phyloP scores from a whole-genome alignment of 2,113 vertebrate species.

The Prochilodus magdalenae region DNA sequence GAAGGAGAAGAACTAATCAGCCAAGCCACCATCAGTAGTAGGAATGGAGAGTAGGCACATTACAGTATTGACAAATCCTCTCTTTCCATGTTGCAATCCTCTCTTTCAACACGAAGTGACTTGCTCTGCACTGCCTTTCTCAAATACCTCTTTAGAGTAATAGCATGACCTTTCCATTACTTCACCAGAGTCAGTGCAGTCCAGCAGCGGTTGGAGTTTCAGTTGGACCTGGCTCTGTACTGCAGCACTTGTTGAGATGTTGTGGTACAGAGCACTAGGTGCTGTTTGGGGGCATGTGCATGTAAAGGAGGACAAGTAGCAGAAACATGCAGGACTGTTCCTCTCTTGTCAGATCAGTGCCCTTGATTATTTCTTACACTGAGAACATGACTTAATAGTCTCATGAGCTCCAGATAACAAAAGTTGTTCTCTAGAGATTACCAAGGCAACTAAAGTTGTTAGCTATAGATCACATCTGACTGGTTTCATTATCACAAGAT shows the following conservation, averaged over 20 bases:
- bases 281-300: too few species aligned
- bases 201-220: neutral
- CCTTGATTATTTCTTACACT: too few species aligned
- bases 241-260: neutral
- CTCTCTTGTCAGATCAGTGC: too few species aligned
- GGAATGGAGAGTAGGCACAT: neutral
- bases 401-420: too few species aligned
- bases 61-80: slow-evolving; percentile 4
- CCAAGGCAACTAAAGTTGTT: too few species aligned
- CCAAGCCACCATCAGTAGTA: neutral
- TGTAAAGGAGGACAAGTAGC: too few species aligned
- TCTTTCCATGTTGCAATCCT: slow-evolving; percentile 29
- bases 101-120: slow-evolving; percentile 36
- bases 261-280: too few species aligned
- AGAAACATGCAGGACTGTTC: too few species aligned
- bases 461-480: too few species aligned
- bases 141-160: neutral
- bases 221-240: neutral
- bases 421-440: too few species aligned
- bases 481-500: too few species aligned
- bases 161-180: slow-evolving; percentile 1
- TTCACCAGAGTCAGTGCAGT: neutral
- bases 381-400: too few species aligned
- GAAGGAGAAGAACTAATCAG: neutral
- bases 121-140: slow-evolving; percentile 11